These are phyloP conservation scores for Punctoribates punctum DNA, from an alignment of 2,888 invertebrate species.

Conservation along the genomic window DNA sequence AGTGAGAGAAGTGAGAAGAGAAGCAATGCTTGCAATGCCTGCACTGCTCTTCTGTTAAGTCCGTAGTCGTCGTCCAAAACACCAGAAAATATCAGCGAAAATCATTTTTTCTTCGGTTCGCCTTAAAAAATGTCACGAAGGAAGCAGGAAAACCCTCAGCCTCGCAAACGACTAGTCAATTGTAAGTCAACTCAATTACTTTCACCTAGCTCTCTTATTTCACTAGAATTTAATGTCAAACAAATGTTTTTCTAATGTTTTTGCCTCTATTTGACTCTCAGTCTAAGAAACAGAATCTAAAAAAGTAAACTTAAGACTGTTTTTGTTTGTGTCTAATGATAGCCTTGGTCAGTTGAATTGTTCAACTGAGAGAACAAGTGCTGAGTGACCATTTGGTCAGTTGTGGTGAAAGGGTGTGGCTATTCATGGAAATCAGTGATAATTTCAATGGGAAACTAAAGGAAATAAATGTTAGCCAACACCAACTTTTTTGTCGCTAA, in stretches of 20 bases:
- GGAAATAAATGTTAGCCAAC: slow-evolving; percentile 14
- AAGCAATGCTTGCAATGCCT: slow-evolving; percentile 24
- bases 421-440: not conserved
- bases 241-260: not conserved
- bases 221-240: not conserved
- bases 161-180: slow-evolving; percentile 54
- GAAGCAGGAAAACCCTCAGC: slow-evolving; percentile 56
- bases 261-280: not conserved
- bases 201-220: not conserved
- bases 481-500: not conserved
- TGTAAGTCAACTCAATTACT: slow-evolving; percentile 50
- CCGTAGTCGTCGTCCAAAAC: slow-evolving; percentile 18
- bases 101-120: not conserved
- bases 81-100: not conserved
- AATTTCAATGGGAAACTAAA: not conserved
- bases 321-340: not conserved
- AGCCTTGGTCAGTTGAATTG: not conserved
- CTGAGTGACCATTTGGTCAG: not conserved
- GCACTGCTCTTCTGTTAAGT: slow-evolving; percentile 7
- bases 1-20: slow-evolving; percentile 5
- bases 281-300: not conserved
- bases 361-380: not conserved
- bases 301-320: not conserved
- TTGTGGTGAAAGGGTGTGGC: slow-evolving; percentile 5
- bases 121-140: slow-evolving; percentile 52